Conservation (phyloP, 2,888 invertebrate genomes). For the Cerastis rubricosa region DNA sequence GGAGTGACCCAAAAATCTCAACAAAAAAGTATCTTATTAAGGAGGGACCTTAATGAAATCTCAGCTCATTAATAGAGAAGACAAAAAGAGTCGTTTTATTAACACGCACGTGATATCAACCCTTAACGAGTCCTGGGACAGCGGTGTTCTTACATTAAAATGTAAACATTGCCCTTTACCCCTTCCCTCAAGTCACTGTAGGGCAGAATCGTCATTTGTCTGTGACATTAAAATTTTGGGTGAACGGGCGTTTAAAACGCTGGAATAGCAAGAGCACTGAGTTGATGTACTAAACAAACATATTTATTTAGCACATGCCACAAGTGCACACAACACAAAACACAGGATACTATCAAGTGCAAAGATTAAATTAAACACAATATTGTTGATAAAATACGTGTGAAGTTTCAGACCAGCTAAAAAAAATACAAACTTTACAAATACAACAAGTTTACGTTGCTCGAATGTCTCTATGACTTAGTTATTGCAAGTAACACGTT, state of each 20-base stretch:
- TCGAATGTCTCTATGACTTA: not conserved
- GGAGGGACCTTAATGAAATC: slow-evolving; percentile 75
- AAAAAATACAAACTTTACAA: not conserved
- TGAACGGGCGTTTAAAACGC: slow-evolving; percentile 74
- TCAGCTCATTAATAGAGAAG: slow-evolving; percentile 82
- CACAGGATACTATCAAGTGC: not conserved
- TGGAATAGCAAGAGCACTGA: not conserved
- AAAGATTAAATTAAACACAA: not conserved
- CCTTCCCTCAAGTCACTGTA: slow-evolving; percentile 82
- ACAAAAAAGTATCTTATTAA: slow-evolving; percentile 65
- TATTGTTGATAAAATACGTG: not conserved
- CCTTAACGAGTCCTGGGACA: slow-evolving; percentile 82
- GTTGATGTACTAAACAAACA: not conserved
- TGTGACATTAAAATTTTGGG: slow-evolving; percentile 75
- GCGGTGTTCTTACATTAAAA: slow-evolving; percentile 88
- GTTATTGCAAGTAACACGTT: not conserved
- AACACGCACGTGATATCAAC: slow-evolving; percentile 81
- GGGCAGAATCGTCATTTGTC: slow-evolving; percentile 86
- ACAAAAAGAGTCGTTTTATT: slow-evolving; percentile 82
- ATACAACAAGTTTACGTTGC: not conserved
- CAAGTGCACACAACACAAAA: too few relatives aligned
- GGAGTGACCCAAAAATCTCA: slow-evolving; percentile 34
- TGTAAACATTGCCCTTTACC: slow-evolving; percentile 88
- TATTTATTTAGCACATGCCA: too few relatives aligned
- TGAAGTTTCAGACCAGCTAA: not conserved